Conservation (phyloP, 2,888 invertebrate species). For the Nephrocerus scutellatus region DNA sequence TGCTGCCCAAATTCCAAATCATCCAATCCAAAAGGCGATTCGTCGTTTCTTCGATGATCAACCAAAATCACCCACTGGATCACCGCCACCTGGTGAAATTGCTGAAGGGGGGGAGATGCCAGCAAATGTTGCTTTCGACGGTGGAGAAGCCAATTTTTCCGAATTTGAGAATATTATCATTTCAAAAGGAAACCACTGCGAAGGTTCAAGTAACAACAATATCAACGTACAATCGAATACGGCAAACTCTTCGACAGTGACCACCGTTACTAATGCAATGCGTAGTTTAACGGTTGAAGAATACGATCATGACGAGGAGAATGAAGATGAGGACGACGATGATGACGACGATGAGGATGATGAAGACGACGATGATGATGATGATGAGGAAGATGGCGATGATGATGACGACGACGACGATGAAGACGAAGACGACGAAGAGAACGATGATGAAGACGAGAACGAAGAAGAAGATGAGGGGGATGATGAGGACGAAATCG, state of each 20-base stretch:
- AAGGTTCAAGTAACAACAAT: constrained; percentile 3
- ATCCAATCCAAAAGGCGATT: constrained; percentile 32
- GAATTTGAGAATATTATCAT: constrained; percentile 42
- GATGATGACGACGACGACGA: constrained; percentile 36
- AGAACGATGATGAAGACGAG: constrained; percentile 32
- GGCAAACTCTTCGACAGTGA: constrained; percentile 10
- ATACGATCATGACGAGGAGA: constrained; percentile 26
- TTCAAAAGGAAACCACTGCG: constrained; percentile 17
- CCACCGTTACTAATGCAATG: constrained; percentile 18
- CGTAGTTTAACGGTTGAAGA: constrained; percentile 19
- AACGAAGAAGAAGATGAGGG: constrained; percentile 25
- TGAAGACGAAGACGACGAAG: constrained; percentile 30
- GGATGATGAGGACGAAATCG: constrained; percentile 24
- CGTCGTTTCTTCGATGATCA: constrained; percentile 45
- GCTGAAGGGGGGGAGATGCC: constrained; percentile 13
- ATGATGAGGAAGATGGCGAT: constrained; percentile 30
- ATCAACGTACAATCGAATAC: constrained; percentile 6
- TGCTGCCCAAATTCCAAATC: constrained; percentile 39
- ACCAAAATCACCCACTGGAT: constrained; percentile 48
- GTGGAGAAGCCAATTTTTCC: constrained; percentile 26
- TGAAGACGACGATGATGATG: constrained; percentile 32
- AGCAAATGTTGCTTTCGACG: constrained; percentile 14
- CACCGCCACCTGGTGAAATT: constrained; percentile 28
- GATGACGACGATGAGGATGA: constrained; percentile 22
- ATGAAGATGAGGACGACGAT: constrained; percentile 22